Conservation (phyloP, 2,113 vertebrate species). For the Progne subis region DNA sequence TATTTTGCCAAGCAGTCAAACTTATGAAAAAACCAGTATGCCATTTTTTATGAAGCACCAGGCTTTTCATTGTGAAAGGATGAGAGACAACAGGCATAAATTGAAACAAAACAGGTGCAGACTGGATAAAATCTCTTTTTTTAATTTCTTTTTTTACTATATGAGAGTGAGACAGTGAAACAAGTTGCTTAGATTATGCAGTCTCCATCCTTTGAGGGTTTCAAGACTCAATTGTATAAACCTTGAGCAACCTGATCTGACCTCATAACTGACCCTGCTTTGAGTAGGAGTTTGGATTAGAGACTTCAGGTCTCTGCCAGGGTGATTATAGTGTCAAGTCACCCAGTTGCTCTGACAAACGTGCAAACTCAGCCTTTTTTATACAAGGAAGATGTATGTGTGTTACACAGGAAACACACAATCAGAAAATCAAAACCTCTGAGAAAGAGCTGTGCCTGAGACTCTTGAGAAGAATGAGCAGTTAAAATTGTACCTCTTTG, state of each 20-base stretch:
- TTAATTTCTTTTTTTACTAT: neutral
- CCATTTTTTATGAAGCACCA: neutral
- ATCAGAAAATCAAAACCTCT: neutral
- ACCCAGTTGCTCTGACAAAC: neutral
- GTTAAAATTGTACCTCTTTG: neutral
- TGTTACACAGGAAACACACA: neutral
- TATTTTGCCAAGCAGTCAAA: neutral
- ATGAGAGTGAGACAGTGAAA: neutral
- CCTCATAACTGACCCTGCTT: neutral
- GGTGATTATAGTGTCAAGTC: neutral
- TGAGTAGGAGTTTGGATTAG: neutral
- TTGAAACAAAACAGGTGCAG: neutral
- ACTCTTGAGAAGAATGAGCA: neutral
- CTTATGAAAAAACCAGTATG: neutral
- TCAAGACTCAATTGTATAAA: neutral
- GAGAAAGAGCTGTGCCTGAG: neutral
- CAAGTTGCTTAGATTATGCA: neutral
- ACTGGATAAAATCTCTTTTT: neutral
- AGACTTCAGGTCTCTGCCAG: neutral
- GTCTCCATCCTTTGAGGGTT: neutral
- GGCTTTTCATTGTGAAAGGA: neutral
- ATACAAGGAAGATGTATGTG: neutral
- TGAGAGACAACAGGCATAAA: neutral
- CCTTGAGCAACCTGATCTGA: neutral
- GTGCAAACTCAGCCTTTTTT: neutral